A percentile compares a stretch with the other conserved stretches of the same genome.
Evolutionary conservation across 2,113 vertebrate genomes (phyloP).

Genomic region (Chaenocephalus aceratus): DNA sequence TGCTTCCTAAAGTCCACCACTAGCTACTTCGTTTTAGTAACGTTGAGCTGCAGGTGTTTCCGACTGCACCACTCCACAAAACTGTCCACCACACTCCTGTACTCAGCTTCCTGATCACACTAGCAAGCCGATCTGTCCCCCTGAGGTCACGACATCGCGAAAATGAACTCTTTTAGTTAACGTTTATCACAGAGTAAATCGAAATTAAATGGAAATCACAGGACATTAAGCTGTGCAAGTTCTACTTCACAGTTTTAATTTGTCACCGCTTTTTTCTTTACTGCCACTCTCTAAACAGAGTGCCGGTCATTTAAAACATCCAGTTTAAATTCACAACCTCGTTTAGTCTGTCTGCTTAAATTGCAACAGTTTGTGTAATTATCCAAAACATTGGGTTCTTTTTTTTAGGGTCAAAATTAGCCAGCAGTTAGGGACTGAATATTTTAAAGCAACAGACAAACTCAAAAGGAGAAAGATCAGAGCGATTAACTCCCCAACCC

Average conservation of each 20-base stretch:
- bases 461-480: slow-evolving; percentile 11
- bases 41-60: no score
- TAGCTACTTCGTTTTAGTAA: no score
- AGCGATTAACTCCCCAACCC: slow-evolving; percentile 1
- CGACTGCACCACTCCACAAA: no score
- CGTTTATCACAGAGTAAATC: not conserved
- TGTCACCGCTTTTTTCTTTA: not conserved
- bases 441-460: slow-evolving; percentile 33
- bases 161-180: not conserved
- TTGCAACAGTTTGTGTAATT: slow-evolving; percentile 57
- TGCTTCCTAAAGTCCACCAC: no score
- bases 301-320: slow-evolving; percentile 28
- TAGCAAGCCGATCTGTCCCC: not conserved
- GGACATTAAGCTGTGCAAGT: slow-evolving; percentile 9
- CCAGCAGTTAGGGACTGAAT: slow-evolving; percentile 2
- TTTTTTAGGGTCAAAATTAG: slow-evolving; percentile 39
- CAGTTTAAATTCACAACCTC: slow-evolving; percentile 41
- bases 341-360: slow-evolving; percentile 28
- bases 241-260: not conserved
- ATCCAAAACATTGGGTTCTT: slow-evolving; percentile 43
- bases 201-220: slow-evolving; percentile 12
- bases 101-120: no score
- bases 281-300: slow-evolving; percentile 5
- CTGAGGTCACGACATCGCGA: not conserved
- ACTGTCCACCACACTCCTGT: no score